These are phyloP conservation scores for Acleris laterana DNA, from an alignment of 2,888 invertebrate genomes.

Conservation along the genomic window DNA sequence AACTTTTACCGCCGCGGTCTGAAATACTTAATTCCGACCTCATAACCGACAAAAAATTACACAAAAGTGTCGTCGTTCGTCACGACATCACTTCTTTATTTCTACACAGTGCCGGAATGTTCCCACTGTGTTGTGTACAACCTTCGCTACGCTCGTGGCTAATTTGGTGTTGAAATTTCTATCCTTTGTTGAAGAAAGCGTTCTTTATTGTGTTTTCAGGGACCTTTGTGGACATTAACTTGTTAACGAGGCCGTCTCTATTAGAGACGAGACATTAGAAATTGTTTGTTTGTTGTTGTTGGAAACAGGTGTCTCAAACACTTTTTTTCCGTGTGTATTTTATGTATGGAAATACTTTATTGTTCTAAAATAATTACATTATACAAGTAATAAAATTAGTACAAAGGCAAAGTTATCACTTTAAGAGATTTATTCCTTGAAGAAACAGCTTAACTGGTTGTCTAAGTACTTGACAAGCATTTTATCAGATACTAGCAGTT, in stretches of 20 bases:
- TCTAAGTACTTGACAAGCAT: no score
- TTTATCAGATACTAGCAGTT: no score
- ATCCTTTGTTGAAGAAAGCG: slow-evolving; percentile 45
- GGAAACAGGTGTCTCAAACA: background rate
- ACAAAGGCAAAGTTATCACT: no score
- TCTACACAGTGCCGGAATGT: slow-evolving; percentile 51
- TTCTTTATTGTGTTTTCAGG: slow-evolving; percentile 30
- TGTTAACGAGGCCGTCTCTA: slow-evolving; percentile 13
- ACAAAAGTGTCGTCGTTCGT: slow-evolving; percentile 56
- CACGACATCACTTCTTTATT: slow-evolving; percentile 63
- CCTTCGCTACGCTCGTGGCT: slow-evolving; percentile 47
- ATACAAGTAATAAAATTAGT: no score
- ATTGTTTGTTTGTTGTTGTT: no score
- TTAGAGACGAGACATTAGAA: background rate
- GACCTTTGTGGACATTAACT: slow-evolving; percentile 17
- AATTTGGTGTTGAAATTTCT: slow-evolving; percentile 50
- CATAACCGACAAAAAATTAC: slow-evolving; percentile 55
- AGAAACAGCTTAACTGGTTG: no score
- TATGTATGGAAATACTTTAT: no score
- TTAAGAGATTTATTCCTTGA: no score
- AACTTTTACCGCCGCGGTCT: slow-evolving; percentile 39
- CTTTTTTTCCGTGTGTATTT: no score
- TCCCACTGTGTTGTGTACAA: slow-evolving; percentile 44
- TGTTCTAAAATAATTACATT: no score
- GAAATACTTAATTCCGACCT: slow-evolving; percentile 45